Evolutionary conservation across 1,140 invertebrate species (phyloP), one percentile per base, ranked within the genome.

Genomic region (Hylaeus volcanicus): DNA sequence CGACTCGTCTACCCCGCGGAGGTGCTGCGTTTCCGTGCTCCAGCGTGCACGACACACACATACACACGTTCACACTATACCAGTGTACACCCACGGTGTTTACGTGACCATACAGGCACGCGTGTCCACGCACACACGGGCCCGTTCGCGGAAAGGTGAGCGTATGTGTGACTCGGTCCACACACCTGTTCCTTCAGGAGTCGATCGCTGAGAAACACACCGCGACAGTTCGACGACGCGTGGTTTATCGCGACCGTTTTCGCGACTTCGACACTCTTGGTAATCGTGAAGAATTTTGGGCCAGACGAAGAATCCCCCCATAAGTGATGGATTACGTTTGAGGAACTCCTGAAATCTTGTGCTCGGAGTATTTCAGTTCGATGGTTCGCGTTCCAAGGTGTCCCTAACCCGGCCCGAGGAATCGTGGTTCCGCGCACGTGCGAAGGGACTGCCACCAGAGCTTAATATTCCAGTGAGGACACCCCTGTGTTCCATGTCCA

Each of bases 1-100:
- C 92, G 91, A 88, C 89, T 91, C 86, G 92, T 90, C 88, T 90
- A 91, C 45, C 89, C 88, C 86, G 90, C 79, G 91, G 85, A 88
- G 80, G 85, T 81, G 78, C 84, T 83, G 87, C 71, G 78, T 84
- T 84, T 83, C 82, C 79, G 87, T 81, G 75, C 79, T 83, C 77
- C 78, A 83, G 61, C 81, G 81, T 80, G 69, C 69, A 53, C 68
- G 53, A 70, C 75, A 55, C 74, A 65, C 72, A 53, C 71, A 39
- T 74, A 51, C 74, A 60, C 60, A 55, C 72, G 66, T 65, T 77
- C 81, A 69, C 53, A 53, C 61, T 48, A n/a, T 37, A 60, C 11
- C 39, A 5, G n/a, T 72, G 6, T 48, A 74, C 71, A 66, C 48
- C 3, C 12, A 75, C 66, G 12, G 60, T 55, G 58, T 58, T 53